Base-by-base conservation (phyloP, 2,888 invertebrate species). In the Myathropa florea region DNA sequence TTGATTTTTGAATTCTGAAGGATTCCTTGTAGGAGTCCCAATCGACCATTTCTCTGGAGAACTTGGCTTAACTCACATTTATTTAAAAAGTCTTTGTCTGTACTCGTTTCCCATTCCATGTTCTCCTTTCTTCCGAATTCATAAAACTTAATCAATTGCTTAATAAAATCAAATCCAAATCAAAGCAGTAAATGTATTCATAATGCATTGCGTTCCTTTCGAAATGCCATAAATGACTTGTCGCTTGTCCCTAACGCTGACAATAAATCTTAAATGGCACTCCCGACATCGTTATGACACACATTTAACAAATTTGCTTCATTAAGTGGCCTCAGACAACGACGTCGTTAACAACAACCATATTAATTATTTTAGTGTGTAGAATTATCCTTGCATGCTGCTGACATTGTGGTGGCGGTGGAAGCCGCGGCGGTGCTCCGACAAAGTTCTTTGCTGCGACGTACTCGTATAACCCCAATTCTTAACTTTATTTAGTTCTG, bases 381-480 rank as follows among this genome's bases (percentile, higher is more conserved):
- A 33, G 46, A 79, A 64, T 73, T 73, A 60, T 53, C 64, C 28
- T 73, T 36, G 73, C 83, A 70, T 78, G 83, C 28, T 7, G 46
- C 46, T 46, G 10, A 55, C 68, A 39, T 68, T 9, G 61, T 57
- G 10, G 57, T 46, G 46, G 9, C 46, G 46, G 46, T n/a, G 46
- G 7, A 46, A 46, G 18, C 46, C 46, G 18, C 46, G 18, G 46
- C 46, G 18, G 46, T 46, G 46, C 18, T 46, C 18, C 46, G 18
- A 7, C 18, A 46, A 46, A 18, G 7, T 46, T 46, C 46, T 46
- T 18, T 7, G 7, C 46, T 7, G 46, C 46, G 24, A 24, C 12
- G 24, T 24, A 57, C 57, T 14, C 57, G 30, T 33, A 57, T 73
- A 80, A 67, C 73, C 80, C 28, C 60, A 55, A 67, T 80, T 73